Conservation (phyloP, 1,140 invertebrate genomes). For the Aricia agestis region DNA sequence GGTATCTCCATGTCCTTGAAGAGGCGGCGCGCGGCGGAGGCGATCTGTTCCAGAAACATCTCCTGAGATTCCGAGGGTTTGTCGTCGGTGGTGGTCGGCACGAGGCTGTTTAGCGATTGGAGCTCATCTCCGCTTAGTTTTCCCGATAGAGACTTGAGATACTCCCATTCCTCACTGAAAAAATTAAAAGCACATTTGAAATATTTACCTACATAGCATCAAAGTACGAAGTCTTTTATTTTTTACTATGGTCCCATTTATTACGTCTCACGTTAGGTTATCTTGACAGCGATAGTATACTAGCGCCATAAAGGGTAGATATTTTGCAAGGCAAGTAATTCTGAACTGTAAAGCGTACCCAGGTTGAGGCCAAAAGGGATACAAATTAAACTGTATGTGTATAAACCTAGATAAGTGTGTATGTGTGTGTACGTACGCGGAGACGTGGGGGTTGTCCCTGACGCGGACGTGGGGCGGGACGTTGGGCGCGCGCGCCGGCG, state of each 20-base stretch:
- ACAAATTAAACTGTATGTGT: too few relatives aligned
- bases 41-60: conserved; percentile 85
- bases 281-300: too few relatives aligned
- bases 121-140: conserved; percentile 55
- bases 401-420: too few relatives aligned
- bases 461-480: conserved; percentile 95
- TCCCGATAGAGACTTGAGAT: conserved; percentile 79
- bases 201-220: neutral
- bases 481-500: conserved; percentile 93
- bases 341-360: too few relatives aligned
- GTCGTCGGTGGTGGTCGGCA: conserved; percentile 72
- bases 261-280: too few relatives aligned
- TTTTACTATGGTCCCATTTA: too few relatives aligned
- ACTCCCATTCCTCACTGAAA: conserved; percentile 93
- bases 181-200: conserved; percentile 35
- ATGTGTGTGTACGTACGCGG: conserved; percentile 80
- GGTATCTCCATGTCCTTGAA: conserved; percentile 89
- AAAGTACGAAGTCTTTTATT: too few relatives aligned
- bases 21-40: conserved; percentile 82
- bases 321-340: too few relatives aligned
- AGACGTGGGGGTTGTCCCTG: conserved; percentile 95
- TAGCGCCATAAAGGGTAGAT: too few relatives aligned
- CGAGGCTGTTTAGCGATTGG: conserved; percentile 70
- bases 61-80: conserved; percentile 84
- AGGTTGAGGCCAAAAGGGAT: too few relatives aligned